phyloP scores from a whole-genome alignment of 2,888 invertebrate genomes.

The Drosophila dives region DNA sequence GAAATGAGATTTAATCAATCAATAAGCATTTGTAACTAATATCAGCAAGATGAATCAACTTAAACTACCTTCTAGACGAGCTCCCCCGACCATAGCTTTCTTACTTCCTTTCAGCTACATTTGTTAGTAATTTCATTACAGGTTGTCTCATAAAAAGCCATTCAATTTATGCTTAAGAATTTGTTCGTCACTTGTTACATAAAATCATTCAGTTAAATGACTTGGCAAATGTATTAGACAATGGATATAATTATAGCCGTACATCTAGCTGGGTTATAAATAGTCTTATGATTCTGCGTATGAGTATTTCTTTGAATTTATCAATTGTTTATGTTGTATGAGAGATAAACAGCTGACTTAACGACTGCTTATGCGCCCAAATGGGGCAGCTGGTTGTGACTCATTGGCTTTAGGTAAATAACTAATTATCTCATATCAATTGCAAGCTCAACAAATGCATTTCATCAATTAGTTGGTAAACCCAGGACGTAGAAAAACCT shows the following conservation, averaged over 20 bases:
- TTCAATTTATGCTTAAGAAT: neutral
- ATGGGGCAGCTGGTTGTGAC: slow-evolving; percentile 24
- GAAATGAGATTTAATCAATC: neutral
- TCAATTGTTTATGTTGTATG: slow-evolving; percentile 24
- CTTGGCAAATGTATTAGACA: neutral
- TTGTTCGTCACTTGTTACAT: neutral
- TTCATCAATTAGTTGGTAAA: slow-evolving; percentile 28
- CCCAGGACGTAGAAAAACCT: neutral
- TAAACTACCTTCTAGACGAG: neutral
- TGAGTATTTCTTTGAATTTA: neutral
- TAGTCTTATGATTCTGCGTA: slow-evolving; percentile 11
- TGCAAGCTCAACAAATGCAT: slow-evolving; percentile 30
- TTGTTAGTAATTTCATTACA: neutral
- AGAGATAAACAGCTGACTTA: slow-evolving; percentile 5
- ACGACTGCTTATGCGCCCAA: slow-evolving; percentile 23
- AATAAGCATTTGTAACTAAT: neutral
- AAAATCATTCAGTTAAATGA: neutral
- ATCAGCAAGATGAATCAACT: neutral
- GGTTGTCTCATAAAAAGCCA: neutral
- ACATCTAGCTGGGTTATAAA: slow-evolving; percentile 6
- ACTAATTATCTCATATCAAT: slow-evolving; percentile 14
- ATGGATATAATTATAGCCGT: neutral
- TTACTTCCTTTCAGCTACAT: neutral
- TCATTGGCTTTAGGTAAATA: slow-evolving; percentile 11
- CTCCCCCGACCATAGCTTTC: neutral